A percentile compares a stretch with the other conserved stretches of the same genome.
These are phyloP conservation scores for Poeciliopsis turneri DNA, from an alignment of 2,797 vertebrate species.

Conservation along the genomic window DNA sequence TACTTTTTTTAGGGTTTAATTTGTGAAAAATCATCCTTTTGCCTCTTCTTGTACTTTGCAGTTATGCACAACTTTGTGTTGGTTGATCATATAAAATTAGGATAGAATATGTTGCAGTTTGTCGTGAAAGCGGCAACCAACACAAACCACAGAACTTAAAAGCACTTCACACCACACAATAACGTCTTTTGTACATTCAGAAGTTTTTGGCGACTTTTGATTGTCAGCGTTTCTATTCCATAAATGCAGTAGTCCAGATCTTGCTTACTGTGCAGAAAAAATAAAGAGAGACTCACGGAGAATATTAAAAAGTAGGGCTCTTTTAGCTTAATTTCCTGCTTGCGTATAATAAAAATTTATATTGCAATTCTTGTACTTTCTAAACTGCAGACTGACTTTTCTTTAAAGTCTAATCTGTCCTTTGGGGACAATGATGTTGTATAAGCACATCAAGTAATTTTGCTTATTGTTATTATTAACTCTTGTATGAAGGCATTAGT, in stretches of 20 bases:
- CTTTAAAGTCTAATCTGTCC: neutral
- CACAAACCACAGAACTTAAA: slow-evolving; percentile 6
- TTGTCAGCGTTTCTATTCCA: slow-evolving; percentile 33
- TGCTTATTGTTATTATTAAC: neutral
- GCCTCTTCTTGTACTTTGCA: neutral
- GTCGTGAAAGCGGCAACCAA: neutral
- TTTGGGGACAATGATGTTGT: neutral
- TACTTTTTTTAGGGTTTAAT: too few relatives aligned
- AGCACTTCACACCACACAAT: neutral
- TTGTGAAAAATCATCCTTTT: neutral
- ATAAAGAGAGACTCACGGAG: slow-evolving; percentile 13
- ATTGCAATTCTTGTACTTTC: neutral
- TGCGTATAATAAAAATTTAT: slow-evolving; percentile 16
- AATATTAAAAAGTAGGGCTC: slow-evolving; percentile 27
- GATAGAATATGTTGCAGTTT: neutral
- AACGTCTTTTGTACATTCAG: slow-evolving; percentile 33
- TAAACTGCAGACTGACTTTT: slow-evolving; percentile 12
- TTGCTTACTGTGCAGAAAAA: slow-evolving; percentile 35
- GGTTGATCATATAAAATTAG: neutral
- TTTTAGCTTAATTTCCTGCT: slow-evolving; percentile 11
- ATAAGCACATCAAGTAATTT: too few relatives aligned
- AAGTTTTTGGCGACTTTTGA: slow-evolving; percentile 8
- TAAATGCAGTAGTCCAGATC: slow-evolving; percentile 27
- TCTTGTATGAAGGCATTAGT: slow-evolving; percentile 10
- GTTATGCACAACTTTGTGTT: neutral